Evolutionary conservation across 2,888 invertebrate genomes (phyloP).

Genomic region (Sceliomorpha sp.): DNA sequence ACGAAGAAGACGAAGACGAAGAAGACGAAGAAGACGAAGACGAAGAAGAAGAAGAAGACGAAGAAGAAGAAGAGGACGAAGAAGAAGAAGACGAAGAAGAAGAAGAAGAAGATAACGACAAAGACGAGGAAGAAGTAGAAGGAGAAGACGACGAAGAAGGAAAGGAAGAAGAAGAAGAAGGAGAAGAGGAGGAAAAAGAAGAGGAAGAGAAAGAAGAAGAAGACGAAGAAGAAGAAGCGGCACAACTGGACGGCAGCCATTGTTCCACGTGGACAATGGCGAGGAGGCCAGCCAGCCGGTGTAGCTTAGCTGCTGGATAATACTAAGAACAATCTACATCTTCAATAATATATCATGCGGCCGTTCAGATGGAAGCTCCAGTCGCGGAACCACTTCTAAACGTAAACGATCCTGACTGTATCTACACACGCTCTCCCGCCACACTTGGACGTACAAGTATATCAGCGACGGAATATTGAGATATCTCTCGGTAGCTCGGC

Average conservation of each 20-base stretch:
- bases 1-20: no score
- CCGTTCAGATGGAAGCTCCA: slow-evolving; percentile 32
- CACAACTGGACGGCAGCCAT: slow-evolving; percentile 65
- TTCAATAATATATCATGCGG: slow-evolving; percentile 72
- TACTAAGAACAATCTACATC: slow-evolving; percentile 73
- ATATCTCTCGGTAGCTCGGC: slow-evolving; percentile 49
- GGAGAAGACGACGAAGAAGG: no score
- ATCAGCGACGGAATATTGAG: slow-evolving; percentile 63
- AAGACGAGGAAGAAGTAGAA: no score
- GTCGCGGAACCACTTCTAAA: slow-evolving; percentile 52
- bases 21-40: no score
- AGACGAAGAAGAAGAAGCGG: slow-evolving; percentile 33
- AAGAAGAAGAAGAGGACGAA: no score
- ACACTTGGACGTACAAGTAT: slow-evolving; percentile 49
- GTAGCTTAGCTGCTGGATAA: slow-evolving; percentile 55
- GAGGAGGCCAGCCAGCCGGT: slow-evolving; percentile 60
- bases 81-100: no score
- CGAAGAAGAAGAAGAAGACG: no score
- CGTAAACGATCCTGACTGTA: slow-evolving; percentile 49
- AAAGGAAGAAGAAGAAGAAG: no score
- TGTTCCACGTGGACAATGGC: slow-evolving; percentile 73
- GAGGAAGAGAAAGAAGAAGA: slow-evolving; percentile 36
- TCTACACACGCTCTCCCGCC: slow-evolving; percentile 41
- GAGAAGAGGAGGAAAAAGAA: slow-evolving; percentile 23
- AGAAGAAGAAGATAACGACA: no score